Conservation (phyloP, 2,113 vertebrate species). For the Ctenomys sociabilis region DNA sequence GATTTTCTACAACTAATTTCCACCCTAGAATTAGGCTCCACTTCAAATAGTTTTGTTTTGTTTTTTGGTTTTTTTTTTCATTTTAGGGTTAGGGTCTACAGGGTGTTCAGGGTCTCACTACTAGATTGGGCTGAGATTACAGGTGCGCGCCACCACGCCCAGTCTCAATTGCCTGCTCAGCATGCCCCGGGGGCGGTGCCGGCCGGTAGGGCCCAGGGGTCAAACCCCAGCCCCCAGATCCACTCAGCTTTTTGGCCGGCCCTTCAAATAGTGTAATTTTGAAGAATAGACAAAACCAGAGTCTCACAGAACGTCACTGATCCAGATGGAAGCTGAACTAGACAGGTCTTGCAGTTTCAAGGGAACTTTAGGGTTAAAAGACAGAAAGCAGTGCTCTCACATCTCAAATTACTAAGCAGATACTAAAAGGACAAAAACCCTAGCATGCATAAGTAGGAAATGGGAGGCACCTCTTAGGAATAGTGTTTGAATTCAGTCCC, state of each 20-base stretch:
- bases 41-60: background rate
- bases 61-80: no score
- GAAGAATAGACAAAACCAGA: slow-evolving; percentile 34
- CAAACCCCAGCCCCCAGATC: no score
- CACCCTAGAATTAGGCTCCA: slow-evolving; percentile 40
- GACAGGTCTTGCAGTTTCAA: background rate
- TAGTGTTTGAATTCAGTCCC: background rate
- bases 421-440: background rate
- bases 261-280: slow-evolving; percentile 17
- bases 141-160: no score
- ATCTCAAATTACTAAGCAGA: background rate
- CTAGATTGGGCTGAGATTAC: no score
- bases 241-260: no score
- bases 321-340: background rate
- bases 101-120: no score
- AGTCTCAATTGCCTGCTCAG: no score
- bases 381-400: background rate
- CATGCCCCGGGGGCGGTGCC: no score
- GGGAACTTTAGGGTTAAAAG: background rate
- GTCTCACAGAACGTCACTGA: background rate
- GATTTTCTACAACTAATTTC: slow-evolving; percentile 69
- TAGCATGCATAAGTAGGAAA: background rate
- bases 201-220: no score
- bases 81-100: no score
- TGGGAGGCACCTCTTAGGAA: background rate